Evolutionary conservation across 1,140 invertebrate species (phyloP), one percentile per base, ranked within the genome.

Genomic region (Diorhabda elongata): DNA sequence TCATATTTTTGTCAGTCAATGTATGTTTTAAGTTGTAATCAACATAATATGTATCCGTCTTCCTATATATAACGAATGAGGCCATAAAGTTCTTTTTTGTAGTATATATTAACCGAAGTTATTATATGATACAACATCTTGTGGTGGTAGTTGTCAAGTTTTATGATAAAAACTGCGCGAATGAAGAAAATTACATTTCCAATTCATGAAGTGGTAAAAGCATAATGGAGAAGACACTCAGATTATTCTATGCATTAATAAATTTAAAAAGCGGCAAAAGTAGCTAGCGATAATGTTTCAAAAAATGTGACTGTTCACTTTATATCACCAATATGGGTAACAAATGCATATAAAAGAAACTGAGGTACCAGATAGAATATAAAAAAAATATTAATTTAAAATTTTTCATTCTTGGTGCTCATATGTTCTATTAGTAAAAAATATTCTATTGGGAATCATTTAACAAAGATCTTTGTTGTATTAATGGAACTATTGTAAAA

Each of bases 201-300:
- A 52, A 52, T 52, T 52, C 47, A 52, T 52, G 47, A 52, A 52
- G 47, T 52, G 47, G 47, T 52, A 52, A 52, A 52, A 52, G 47
- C 47, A 52, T 52, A 52, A 52, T 3, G 47, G 6, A n/a, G 6
- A 52, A 52, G 47, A 52, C 47, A n/a, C n/a, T 52, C n/a, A 52
- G 47, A 52, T 52, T 52, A 52, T 52, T 3, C 47, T 52, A 52
- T 52, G 47, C 47, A 8, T 52, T n/a, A 52, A 52, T 52, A 52
- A 52, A 52, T 52, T 52, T 52, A n/a, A n/a, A n/a, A 52, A 52
- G n/a, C 47, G 6, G 47, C n/a, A 52, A 52, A 52, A 52, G n/a
- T 52, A 52, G 26, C 26, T 26, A 26, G 26, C 26, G 26, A 26
- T 26, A 26, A 26, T 26, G 26, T 26, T 26, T 26, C 26, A 26